A percentile compares a stretch with the other conserved stretches of the same genome.
These are phyloP conservation scores for Baccha elongata DNA, from an alignment of 2,888 invertebrate species.

Conservation along the genomic window DNA sequence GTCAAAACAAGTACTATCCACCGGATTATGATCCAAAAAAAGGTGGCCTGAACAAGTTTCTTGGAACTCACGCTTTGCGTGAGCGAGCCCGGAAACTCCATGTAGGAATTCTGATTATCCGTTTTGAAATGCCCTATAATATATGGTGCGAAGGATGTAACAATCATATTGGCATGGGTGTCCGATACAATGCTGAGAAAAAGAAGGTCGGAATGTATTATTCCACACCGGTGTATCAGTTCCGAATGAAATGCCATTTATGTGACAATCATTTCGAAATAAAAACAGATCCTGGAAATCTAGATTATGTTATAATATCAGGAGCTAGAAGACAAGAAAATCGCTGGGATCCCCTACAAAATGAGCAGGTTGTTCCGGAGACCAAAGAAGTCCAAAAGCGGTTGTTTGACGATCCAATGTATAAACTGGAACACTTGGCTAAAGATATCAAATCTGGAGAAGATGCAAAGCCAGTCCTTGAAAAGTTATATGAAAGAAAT, in stretches of 20 bases:
- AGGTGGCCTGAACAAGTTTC: slow-evolving; percentile 97
- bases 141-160: slow-evolving; percentile 99
- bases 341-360: slow-evolving; percentile 98
- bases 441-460: slow-evolving; percentile 89
- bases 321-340: slow-evolving; percentile 98
- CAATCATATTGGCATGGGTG: slow-evolving; percentile 99
- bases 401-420: slow-evolving; percentile 98
- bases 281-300: slow-evolving; percentile 98
- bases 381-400: slow-evolving; percentile 95
- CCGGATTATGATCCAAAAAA: slow-evolving; percentile 98
- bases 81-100: slow-evolving; percentile 98
- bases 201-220: slow-evolving; percentile 98
- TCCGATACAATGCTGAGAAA: slow-evolving; percentile 97
- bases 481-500: slow-evolving; percentile 89
- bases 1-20: slow-evolving; percentile 98
- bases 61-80: slow-evolving; percentile 96
- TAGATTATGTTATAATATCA: slow-evolving; percentile 97
- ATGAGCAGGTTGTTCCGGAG: slow-evolving; percentile 96
- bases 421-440: slow-evolving; percentile 95
- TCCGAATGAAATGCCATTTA: slow-evolving; percentile 99
- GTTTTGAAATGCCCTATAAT: slow-evolving; percentile 99
- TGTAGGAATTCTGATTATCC: slow-evolving; percentile 90
- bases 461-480: slow-evolving; percentile 88
- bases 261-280: slow-evolving; percentile 98
- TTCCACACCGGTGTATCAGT: slow-evolving; percentile 98